Evolutionary conservation across 1,140 invertebrate species (phyloP).

Genomic region (Drosophila pseudoananassae): DNA sequence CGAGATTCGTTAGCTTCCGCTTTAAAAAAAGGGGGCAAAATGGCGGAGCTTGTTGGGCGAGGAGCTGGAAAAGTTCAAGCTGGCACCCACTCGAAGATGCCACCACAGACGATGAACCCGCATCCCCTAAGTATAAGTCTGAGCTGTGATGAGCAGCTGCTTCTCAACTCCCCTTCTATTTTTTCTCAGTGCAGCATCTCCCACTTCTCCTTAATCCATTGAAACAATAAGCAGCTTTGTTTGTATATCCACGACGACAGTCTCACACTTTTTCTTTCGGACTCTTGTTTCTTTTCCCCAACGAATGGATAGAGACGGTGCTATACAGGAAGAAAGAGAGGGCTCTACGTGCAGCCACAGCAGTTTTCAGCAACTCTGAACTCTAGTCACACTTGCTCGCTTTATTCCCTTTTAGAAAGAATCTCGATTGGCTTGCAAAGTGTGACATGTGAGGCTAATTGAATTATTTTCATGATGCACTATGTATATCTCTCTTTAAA

Average conservation of each 20-base stretch:
- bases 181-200: neutral
- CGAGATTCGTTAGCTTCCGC: conserved; percentile 47
- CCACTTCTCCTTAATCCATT: conserved; percentile 50
- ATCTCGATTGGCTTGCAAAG: neutral
- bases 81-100: conserved; percentile 54
- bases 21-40: neutral
- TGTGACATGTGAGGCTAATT: neutral
- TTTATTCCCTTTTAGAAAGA: neutral
- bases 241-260: conserved; percentile 46
- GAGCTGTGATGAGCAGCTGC: conserved; percentile 23
- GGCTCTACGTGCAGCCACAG: conserved; percentile 10
- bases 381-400: neutral
- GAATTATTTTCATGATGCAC: neutral
- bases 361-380: conserved; percentile 33
- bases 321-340: neutral
- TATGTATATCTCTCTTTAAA: neutral
- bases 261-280: conserved; percentile 39
- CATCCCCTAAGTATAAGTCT: conserved; percentile 35
- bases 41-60: neutral
- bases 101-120: conserved; percentile 34
- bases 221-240: conserved; percentile 66
- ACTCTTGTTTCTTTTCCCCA: conserved; percentile 38
- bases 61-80: conserved; percentile 46
- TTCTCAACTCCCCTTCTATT: neutral
- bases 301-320: conserved; percentile 18